phyloP scores from a whole-genome alignment of 2,113 vertebrate genomes.

The Plectropomus leopardus region DNA sequence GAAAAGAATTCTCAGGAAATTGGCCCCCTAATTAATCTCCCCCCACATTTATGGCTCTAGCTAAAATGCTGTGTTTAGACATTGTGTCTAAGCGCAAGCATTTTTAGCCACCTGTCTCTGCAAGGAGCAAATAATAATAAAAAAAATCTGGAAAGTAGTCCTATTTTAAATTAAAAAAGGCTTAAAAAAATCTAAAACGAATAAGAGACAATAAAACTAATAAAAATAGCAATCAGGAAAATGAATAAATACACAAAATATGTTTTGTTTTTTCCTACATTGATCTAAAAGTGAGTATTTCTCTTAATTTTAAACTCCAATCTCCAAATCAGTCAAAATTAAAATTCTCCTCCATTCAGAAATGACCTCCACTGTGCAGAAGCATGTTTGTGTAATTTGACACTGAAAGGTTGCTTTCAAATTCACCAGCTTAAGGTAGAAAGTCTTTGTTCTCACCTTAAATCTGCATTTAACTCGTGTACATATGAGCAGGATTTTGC shows the following conservation, averaged over 20 bases:
- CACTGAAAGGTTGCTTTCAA: background rate
- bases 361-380: background rate
- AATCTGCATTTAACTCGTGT: background rate
- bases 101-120: too few relatives aligned
- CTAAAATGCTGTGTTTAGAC: background rate
- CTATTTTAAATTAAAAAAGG: too few relatives aligned
- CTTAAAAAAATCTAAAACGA: too few relatives aligned
- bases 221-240: too few relatives aligned
- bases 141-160: too few relatives aligned
- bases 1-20: background rate
- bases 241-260: too few relatives aligned
- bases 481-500: background rate
- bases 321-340: background rate
- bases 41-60: background rate
- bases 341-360: background rate
- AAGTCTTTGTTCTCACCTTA: background rate
- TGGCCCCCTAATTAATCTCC: constrained; percentile 4
- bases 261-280: too few relatives aligned
- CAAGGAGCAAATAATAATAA: too few relatives aligned
- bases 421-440: background rate
- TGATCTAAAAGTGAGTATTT: too few relatives aligned
- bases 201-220: too few relatives aligned
- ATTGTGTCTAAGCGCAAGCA: background rate
- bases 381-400: too few relatives aligned
- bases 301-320: too few relatives aligned